Evolutionary conservation across 2,888 invertebrate genomes (phyloP).

Genomic region (Mythimna ferrago): DNA sequence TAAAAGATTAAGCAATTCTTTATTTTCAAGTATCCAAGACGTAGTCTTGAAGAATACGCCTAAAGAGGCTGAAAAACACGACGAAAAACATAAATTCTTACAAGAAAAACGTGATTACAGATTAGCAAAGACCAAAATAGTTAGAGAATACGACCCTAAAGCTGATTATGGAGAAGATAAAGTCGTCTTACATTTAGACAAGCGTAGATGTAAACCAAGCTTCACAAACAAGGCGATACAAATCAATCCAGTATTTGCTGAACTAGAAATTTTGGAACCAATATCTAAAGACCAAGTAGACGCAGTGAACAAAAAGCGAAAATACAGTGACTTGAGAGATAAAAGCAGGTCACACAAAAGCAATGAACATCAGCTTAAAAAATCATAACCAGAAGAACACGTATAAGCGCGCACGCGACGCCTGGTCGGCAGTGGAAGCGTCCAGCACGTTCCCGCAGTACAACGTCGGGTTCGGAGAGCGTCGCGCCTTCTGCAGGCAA

Average conservation of each 20-base stretch:
- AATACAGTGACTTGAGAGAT: slow-evolving; percentile 87
- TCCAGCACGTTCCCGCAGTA: too few relatives aligned
- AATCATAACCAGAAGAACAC: slow-evolving; percentile 85
- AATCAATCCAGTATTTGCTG: slow-evolving; percentile 81
- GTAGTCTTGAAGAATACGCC: slow-evolving; percentile 86
- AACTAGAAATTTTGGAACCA: too few relatives aligned
- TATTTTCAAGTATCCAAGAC: slow-evolving; percentile 92
- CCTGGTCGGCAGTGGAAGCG: too few relatives aligned
- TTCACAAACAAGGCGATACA: too few relatives aligned
- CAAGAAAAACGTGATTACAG: slow-evolving; percentile 71
- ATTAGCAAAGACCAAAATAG: slow-evolving; percentile 74
- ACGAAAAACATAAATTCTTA: slow-evolving; percentile 71
- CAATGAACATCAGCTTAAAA: too few relatives aligned
- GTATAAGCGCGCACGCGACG: too few relatives aligned
- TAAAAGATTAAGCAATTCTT: slow-evolving; percentile 91
- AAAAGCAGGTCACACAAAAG: too few relatives aligned
- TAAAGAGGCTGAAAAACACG: slow-evolving; percentile 76
- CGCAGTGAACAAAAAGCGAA: slow-evolving; percentile 64
- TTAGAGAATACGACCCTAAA: slow-evolving; percentile 78
- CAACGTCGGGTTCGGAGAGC: too few relatives aligned
- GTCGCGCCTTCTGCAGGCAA: too few relatives aligned
- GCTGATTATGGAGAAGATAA: slow-evolving; percentile 92
- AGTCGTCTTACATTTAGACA: slow-evolving; percentile 92
- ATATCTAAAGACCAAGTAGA: slow-evolving; percentile 25
- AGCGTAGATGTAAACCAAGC: slow-evolving; percentile 88